phyloP scores from a whole-genome alignment of 2,888 invertebrate species.

The Cabera pusaria region DNA sequence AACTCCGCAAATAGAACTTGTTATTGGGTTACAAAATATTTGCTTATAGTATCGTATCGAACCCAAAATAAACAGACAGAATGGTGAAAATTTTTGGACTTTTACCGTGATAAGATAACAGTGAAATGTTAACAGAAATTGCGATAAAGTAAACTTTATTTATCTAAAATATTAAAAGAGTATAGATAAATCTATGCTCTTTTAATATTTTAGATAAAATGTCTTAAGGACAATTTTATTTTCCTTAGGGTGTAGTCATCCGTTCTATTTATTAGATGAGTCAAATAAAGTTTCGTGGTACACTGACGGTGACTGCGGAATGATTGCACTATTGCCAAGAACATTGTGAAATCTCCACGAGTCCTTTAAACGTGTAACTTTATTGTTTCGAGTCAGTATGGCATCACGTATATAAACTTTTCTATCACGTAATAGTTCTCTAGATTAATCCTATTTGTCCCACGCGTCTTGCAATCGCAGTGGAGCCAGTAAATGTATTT shows the following conservation, averaged over 20 bases:
- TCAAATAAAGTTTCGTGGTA: too few relatives aligned
- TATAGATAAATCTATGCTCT: too few relatives aligned
- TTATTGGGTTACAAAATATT: slow-evolving; percentile 66
- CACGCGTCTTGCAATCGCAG: slow-evolving; percentile 73
- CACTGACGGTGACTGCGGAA: too few relatives aligned
- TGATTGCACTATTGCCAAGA: too few relatives aligned
- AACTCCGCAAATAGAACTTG: slow-evolving; percentile 44
- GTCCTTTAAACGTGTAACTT: too few relatives aligned
- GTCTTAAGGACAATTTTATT: too few relatives aligned
- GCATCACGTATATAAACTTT: slow-evolving; percentile 16
- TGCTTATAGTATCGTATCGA: slow-evolving; percentile 56
- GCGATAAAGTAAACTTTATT: slow-evolving; percentile 31
- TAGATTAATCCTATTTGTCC: slow-evolving; percentile 76
- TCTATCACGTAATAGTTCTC: slow-evolving; percentile 48
- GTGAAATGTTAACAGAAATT: slow-evolving; percentile 56
- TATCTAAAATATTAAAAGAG: slow-evolving; percentile 12
- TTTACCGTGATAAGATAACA: slow-evolving; percentile 62
- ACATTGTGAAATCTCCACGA: too few relatives aligned
- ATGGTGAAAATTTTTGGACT: slow-evolving; percentile 60
- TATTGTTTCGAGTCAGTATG: slow-evolving; percentile 3
- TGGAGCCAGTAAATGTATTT: too few relatives aligned
- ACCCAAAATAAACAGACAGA: slow-evolving; percentile 65
- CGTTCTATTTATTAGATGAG: too few relatives aligned
- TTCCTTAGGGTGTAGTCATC: too few relatives aligned
- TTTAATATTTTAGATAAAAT: too few relatives aligned